phyloP scores from a whole-genome alignment of 1,140 invertebrate species.

The Steinernema feltiae region DNA sequence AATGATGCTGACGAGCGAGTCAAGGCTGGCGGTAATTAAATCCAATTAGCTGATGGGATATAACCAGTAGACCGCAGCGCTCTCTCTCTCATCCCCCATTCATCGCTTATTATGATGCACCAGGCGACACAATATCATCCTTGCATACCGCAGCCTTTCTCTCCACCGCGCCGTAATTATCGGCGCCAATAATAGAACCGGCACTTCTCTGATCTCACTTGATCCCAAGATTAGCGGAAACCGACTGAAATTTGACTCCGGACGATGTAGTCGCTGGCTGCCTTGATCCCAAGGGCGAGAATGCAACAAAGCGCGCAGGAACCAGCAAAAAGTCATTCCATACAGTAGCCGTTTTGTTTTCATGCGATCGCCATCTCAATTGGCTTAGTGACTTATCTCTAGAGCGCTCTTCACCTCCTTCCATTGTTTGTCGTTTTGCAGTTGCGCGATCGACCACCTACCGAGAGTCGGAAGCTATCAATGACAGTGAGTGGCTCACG shows the following conservation, averaged over 20 bases:
- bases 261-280: not conserved
- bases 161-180: conserved; percentile 2
- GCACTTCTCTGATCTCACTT: conserved; percentile 11
- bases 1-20: conserved; percentile 1
- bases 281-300: not conserved
- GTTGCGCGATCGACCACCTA: conserved; percentile 12
- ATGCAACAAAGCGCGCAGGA: not conserved
- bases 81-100: not conserved
- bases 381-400: not conserved
- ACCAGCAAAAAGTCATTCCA: no score
- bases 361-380: not conserved
- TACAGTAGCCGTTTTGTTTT: not conserved
- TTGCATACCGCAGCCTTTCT: not conserved
- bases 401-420: not conserved
- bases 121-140: not conserved
- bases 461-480: conserved; percentile 6
- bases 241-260: not conserved
- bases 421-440: not conserved
- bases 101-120: not conserved
- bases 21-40: conserved; percentile 13
- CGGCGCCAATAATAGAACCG: conserved; percentile 11
- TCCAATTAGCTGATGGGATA: conserved; percentile 14
- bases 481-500: not conserved
- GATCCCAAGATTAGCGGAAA: conserved; percentile 10
- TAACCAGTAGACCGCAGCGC: not conserved